A percentile compares a stretch with the other conserved stretches of the same genome.
Evolutionary conservation across 2,797 vertebrate genomes (phyloP).

Genomic region (Dromococcyx pavoninus): DNA sequence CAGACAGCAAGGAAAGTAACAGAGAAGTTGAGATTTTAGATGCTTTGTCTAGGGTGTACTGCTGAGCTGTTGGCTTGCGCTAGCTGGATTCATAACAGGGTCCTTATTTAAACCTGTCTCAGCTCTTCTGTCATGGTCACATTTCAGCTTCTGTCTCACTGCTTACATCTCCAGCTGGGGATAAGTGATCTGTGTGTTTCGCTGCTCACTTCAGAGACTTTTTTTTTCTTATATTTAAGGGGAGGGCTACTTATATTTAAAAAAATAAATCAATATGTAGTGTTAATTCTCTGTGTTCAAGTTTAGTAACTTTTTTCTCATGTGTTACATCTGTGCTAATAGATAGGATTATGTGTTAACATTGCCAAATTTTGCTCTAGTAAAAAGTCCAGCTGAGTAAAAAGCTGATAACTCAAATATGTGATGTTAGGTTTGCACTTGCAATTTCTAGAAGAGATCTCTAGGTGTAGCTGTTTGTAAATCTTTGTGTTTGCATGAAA

Average conservation of each 20-base stretch:
- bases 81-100: neutral
- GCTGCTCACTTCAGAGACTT: neutral
- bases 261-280: neutral
- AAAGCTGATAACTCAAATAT: neutral
- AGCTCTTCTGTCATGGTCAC: neutral
- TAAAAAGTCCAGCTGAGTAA: neutral
- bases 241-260: neutral
- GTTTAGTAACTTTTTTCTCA: neutral
- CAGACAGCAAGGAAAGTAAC: neutral
- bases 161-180: neutral
- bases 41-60: neutral
- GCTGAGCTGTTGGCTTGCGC: neutral
- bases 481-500: neutral
- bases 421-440: neutral
- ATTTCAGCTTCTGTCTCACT: neutral
- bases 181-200: neutral
- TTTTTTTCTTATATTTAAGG: neutral
- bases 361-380: neutral
- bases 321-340: neutral
- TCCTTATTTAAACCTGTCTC: neutral
- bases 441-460: neutral
- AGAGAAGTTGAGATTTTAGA: neutral
- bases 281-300: neutral
- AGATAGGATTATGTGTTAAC: neutral
- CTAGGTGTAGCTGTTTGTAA: slow-evolving; percentile 42